Conservation (phyloP, 1,140 invertebrate genomes). For the Drosophila pandora region DNA sequence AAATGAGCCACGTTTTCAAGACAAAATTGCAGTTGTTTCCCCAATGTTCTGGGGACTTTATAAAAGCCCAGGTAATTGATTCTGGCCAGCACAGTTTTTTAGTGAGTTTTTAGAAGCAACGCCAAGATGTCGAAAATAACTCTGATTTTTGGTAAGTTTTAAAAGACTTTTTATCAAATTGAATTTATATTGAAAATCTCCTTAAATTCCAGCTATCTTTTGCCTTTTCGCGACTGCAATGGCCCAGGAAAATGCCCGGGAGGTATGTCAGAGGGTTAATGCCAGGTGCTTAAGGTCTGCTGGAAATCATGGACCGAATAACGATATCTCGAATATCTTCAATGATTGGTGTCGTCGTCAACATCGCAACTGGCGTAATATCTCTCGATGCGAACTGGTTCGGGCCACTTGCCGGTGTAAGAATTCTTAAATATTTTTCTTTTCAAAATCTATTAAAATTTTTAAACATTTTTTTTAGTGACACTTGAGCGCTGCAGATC, state of each 20-base stretch:
- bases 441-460: background rate
- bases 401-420: constrained; percentile 49
- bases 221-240: constrained; percentile 37
- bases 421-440: background rate
- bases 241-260: constrained; percentile 3
- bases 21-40: background rate
- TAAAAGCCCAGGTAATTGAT: constrained; percentile 22
- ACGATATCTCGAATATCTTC: constrained; percentile 27
- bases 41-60: constrained; percentile 8
- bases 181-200: background rate
- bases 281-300: constrained; percentile 14
- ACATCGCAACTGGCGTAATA: constrained; percentile 23
- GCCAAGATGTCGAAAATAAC: constrained; percentile 49
- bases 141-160: constrained; percentile 50
- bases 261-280: constrained; percentile 19
- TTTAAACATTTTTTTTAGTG: constrained; percentile 10
- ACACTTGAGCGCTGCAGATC: constrained; percentile 19
- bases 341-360: constrained; percentile 30
- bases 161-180: background rate
- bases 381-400: constrained; percentile 49
- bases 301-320: constrained; percentile 8
- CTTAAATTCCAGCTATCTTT: constrained; percentile 20
- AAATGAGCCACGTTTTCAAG: background rate
- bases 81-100: constrained; percentile 12
- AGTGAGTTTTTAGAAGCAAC: background rate